Conservation (phyloP, 2,113 vertebrate species). For the Microtus oregoni region DNA sequence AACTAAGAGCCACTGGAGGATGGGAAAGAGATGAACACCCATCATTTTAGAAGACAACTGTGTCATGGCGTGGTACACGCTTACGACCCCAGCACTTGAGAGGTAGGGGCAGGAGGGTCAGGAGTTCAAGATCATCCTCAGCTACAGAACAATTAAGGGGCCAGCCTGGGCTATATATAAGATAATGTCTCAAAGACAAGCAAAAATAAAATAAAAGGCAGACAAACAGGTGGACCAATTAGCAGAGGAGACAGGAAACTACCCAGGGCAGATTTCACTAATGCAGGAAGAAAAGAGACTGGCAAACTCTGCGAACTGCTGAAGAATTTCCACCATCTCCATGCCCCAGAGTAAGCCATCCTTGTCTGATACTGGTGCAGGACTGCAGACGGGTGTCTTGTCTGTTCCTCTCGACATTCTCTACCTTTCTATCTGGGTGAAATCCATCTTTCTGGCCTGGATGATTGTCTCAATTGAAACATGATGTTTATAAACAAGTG, state of each 20-base stretch:
- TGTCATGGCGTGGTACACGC: rapidly evolving
- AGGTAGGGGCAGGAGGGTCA: too few relatives aligned
- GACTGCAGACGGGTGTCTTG: too few relatives aligned
- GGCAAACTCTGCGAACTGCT: background rate
- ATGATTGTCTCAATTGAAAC: background rate
- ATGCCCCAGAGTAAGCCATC: background rate
- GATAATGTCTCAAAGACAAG: background rate
- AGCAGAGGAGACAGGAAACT: background rate
- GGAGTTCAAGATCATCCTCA: background rate
- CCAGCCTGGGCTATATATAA: background rate
- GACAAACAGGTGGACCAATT: background rate
- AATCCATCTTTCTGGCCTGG: background rate
- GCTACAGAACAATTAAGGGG: too few relatives aligned
- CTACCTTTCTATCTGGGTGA: background rate
- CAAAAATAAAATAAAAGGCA: background rate
- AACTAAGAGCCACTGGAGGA: background rate
- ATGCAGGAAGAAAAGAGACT: background rate
- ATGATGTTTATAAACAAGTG: background rate
- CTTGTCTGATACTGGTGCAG: background rate
- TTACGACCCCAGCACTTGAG: background rate
- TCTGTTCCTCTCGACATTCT: background rate
- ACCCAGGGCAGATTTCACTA: background rate
- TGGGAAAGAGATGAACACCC: background rate
- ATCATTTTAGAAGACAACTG: background rate
- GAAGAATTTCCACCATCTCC: background rate